Evolutionary conservation across 2,888 invertebrate species (phyloP).

Genomic region (Phlogophora meticulosa): DNA sequence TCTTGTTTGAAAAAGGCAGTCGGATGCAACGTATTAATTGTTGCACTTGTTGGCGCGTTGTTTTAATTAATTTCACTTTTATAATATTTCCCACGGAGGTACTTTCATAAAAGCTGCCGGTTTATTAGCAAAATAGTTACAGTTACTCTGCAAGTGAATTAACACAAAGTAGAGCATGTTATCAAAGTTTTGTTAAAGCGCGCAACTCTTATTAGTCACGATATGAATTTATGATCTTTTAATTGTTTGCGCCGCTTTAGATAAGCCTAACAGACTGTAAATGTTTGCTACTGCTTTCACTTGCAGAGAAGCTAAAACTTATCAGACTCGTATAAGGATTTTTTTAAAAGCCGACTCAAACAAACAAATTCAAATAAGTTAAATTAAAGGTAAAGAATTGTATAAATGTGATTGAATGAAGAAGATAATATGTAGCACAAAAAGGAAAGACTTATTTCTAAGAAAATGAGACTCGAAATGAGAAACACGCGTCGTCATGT

Average conservation of each 20-base stretch:
- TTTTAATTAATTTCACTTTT: slow-evolving; percentile 83
- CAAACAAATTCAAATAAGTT: not conserved
- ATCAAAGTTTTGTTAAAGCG: slow-evolving; percentile 74
- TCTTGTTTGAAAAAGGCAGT: slow-evolving; percentile 84
- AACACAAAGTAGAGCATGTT: slow-evolving; percentile 53
- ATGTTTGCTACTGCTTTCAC: slow-evolving; percentile 53
- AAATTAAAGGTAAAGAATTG: not conserved
- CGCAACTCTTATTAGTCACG: slow-evolving; percentile 76
- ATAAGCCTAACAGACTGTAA: slow-evolving; percentile 82
- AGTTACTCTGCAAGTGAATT: slow-evolving; percentile 64
- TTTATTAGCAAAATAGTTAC: slow-evolving; percentile 60
- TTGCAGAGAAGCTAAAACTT: slow-evolving; percentile 33
- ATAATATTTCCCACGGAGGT: slow-evolving; percentile 76
- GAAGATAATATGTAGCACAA: slow-evolving; percentile 19
- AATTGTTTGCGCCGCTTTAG: slow-evolving; percentile 85
- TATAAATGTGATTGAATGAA: slow-evolving; percentile 17
- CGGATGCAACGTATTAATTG: slow-evolving; percentile 80
- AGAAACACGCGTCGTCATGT: slow-evolving; percentile 71
- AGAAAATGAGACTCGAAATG: slow-evolving; percentile 67
- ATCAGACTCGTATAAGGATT: slow-evolving; percentile 25
- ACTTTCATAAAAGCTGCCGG: slow-evolving; percentile 70
- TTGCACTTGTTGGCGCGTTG: slow-evolving; percentile 80
- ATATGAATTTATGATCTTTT: slow-evolving; percentile 84
- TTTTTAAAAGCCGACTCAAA: not conserved
- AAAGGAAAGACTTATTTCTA: slow-evolving; percentile 42